Evolutionary conservation across 2,888 invertebrate species (phyloP), one percentile per base, ranked within the genome.

Genomic region (Busseola fusca): DNA sequence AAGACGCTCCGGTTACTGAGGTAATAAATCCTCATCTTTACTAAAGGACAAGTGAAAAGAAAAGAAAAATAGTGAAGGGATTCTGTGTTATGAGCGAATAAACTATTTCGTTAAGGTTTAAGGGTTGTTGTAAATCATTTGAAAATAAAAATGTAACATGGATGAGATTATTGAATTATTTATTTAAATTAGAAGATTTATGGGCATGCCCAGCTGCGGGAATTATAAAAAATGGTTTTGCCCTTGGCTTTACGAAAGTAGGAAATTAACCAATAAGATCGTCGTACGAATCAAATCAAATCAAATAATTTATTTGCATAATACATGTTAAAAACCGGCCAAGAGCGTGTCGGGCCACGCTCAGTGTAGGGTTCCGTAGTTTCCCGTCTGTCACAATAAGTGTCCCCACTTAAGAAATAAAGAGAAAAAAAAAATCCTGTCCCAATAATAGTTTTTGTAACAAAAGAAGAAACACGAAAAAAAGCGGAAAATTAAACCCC

Each of bases 11-110:
- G 88, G 87, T 92, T 90, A 90, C 90, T 87, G 87, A 88, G 88
- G 92, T 93, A 89, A 94, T 94, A 94, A 94, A 94, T 94, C 93
- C 92, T 94, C 94, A 94, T 94, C 93, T 93, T 92, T 92, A 88
- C 92, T 83, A 90, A 88, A 89, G 93, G 91, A 92, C 93, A 91
- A 93, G 93, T 93, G 93, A 93, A 94, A 92, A 91, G 90, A 93
- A 91, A 92, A 93, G 92, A 93, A 91, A 94, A 92, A 93, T 92
- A 93, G 91, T 85, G 83, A 82, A 82, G 82, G 87, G 90, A 89
- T 91, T 91, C 91, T 91, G 88, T 87, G 87, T 90, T 88, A 85
- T 85, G 82, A 84, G 78, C 70, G 68, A 73, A 83, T 82, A 85
- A 84, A 84, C 80, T 85, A 85, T 82, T 78, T 71, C 72, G 74